phyloP scores from a whole-genome alignment of 1,140 invertebrate species.

The Gryllus bimaculatus region DNA sequence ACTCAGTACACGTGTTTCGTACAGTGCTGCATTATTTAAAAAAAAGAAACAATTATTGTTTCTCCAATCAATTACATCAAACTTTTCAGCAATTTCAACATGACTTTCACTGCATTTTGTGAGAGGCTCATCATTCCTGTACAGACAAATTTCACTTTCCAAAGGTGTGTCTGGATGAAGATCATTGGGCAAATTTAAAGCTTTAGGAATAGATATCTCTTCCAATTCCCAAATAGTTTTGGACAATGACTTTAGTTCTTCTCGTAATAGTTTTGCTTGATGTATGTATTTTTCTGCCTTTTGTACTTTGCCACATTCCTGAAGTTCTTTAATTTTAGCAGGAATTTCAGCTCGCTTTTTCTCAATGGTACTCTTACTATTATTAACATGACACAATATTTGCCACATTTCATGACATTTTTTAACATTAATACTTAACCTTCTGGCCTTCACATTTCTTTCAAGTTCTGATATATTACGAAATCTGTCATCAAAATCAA shows the following conservation, averaged over 20 bases:
- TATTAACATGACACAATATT: conserved; percentile 37
- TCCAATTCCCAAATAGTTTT: conserved; percentile 47
- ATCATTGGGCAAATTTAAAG: conserved; percentile 52
- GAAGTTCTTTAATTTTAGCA: conserved; percentile 26
- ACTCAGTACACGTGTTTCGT: conserved; percentile 50
- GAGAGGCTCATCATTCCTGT: conserved; percentile 25
- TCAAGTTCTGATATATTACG: conserved; percentile 36
- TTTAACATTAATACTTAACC: conserved; percentile 36
- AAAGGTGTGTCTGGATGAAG: conserved; percentile 51
- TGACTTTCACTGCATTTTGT: conserved; percentile 36
- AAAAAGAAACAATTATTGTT: conserved; percentile 51
- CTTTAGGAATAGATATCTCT: conserved; percentile 43
- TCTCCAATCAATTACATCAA: conserved; percentile 45
- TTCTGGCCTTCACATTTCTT: conserved; percentile 38
- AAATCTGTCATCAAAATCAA: conserved; percentile 47
- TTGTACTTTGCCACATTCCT: conserved; percentile 31
- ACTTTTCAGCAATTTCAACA: conserved; percentile 42
- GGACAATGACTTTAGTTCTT: conserved; percentile 49
- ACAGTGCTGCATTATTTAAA: conserved; percentile 47
- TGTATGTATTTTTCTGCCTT: conserved; percentile 37
- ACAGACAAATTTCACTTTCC: conserved; percentile 35
- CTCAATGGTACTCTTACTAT: conserved; percentile 36
- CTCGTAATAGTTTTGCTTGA: conserved; percentile 43
- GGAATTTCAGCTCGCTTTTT: conserved; percentile 32
- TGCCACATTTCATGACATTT: conserved; percentile 41